Evolutionary conservation across 2,797 vertebrate genomes (phyloP), one percentile per base, ranked within the genome.

Genomic region (Florisuga fusca): DNA sequence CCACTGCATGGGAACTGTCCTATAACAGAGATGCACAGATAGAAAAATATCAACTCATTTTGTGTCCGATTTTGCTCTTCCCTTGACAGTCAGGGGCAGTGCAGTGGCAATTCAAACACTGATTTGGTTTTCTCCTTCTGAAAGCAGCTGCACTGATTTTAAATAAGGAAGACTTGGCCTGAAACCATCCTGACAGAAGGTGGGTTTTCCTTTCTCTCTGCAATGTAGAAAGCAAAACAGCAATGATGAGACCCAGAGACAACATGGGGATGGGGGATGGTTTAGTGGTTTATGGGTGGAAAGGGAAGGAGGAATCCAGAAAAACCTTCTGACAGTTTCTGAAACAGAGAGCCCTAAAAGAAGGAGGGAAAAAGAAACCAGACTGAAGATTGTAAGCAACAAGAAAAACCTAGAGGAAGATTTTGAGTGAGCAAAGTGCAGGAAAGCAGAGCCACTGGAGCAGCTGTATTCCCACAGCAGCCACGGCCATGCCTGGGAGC

Each of bases 241-340:
- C 43, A 46, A 43, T 2, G 0, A 63, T 57, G n/a, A n/a, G 18
- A 80, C 58, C 15, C 74, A 92, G 68, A 66, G 25, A 38, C 9
- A 36, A 62, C 54, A 18, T 2, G 0, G 0, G 15, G 19, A 64
- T 4, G 0, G 0, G 0, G 18, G 19, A 61, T 45, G 25, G 62
- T 41, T 41, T 41, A 41, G 38, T 41, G 38, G 38, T 14, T 41
- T 41, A 41, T 41, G 38, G 38, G 38, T 41, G 38, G 38, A 45
- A 22, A 57, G 29, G 45, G 25, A 45, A 90, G 67, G 45, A 53
- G 61, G 38, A 27, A 46, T 64, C 45, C 61, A 34, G 46, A 78
- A 91, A 82, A 16, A 54, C 14, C 12, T 33, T 51, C n/a, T 59
- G 54, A 71, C 46, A 10, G n/a, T 48, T 80, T 33, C 68, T 38